Percentiles rank a stretch among this genome's conserved stretches.
Conservation (phyloP, 2,797 vertebrate species). For the Tiaroga cobitis region DNA sequence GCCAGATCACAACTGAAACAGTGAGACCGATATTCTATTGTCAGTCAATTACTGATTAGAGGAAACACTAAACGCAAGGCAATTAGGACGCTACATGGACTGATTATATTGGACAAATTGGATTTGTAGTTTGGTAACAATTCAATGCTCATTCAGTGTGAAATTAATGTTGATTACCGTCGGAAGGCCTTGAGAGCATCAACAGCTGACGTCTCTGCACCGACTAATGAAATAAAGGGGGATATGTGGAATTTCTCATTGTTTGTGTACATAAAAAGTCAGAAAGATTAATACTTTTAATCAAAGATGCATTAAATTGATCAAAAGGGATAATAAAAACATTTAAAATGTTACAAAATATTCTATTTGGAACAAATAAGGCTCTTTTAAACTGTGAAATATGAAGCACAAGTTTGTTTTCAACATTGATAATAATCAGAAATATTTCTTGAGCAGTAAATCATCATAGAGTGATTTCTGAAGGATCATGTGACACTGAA, state of each 20-base stretch:
- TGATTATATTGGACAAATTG: conserved; percentile 54
- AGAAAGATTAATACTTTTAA: background rate
- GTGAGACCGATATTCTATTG: conserved; percentile 44
- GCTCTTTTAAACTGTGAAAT: background rate
- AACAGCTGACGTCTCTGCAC: background rate
- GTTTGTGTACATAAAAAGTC: background rate
- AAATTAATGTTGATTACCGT: conserved; percentile 52
- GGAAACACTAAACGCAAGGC: conserved; percentile 45
- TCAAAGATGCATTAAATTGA: background rate
- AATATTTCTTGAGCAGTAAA: background rate
- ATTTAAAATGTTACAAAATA: too few species aligned
- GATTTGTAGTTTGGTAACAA: conserved; percentile 36
- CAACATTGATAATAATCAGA: background rate
- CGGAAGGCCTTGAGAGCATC: conserved; percentile 17
- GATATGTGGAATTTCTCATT: background rate
- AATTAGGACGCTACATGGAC: conserved; percentile 51
- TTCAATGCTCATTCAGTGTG: conserved; percentile 47
- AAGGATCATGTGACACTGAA: background rate
- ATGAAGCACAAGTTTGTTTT: background rate
- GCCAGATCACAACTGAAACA: conserved; percentile 26
- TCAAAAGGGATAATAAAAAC: background rate
- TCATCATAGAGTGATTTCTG: background rate
- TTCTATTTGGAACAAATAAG: background rate
- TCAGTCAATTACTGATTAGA: conserved; percentile 51
- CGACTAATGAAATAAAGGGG: conserved; percentile 5